Conservation (phyloP, 1,140 invertebrate species). For the Andrena cerasifolii region DNA sequence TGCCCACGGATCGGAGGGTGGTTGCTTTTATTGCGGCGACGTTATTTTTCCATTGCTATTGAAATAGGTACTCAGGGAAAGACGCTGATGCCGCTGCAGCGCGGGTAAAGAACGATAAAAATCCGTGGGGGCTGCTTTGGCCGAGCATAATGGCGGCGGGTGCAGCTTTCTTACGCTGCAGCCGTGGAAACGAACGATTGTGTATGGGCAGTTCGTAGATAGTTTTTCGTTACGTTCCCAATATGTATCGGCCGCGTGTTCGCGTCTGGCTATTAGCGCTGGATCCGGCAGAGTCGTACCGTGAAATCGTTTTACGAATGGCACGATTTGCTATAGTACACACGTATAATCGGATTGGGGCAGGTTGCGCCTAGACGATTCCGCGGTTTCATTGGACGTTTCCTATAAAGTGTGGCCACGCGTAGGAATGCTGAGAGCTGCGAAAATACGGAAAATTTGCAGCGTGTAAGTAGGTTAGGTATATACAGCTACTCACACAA, state of each 20-base stretch:
- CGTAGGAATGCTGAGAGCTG: too few relatives aligned
- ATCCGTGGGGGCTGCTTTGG: constrained; percentile 39
- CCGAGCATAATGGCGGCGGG: constrained; percentile 3
- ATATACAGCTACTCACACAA: too few relatives aligned
- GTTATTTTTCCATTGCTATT: constrained; percentile 53
- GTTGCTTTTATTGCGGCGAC: constrained; percentile 37
- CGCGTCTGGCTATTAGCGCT: constrained; percentile 5
- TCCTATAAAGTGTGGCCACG: too few relatives aligned
- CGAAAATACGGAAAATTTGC: too few relatives aligned
- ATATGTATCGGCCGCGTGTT: constrained; percentile 8
- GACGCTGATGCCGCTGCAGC: constrained; percentile 34
- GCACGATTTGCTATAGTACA: too few relatives aligned
- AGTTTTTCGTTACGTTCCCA: constrained; percentile 25
- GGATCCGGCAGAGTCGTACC: not conserved
- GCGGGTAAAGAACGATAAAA: constrained; percentile 34
- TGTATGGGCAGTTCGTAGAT: constrained; percentile 14
- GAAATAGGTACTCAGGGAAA: constrained; percentile 40
- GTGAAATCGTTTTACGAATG: constrained; percentile 20
- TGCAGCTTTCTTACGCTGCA: constrained; percentile 12
- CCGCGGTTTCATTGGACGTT: constrained; percentile 9
- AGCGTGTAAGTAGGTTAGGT: too few relatives aligned
- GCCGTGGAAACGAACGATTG: constrained; percentile 35
- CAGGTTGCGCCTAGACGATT: not conserved
- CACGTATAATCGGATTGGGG: constrained; percentile 23
- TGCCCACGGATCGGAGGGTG: constrained; percentile 22